Conservation (phyloP, 35 echinoderm and acorn worm genomes). For the Lytechinus variegatus region DNA sequence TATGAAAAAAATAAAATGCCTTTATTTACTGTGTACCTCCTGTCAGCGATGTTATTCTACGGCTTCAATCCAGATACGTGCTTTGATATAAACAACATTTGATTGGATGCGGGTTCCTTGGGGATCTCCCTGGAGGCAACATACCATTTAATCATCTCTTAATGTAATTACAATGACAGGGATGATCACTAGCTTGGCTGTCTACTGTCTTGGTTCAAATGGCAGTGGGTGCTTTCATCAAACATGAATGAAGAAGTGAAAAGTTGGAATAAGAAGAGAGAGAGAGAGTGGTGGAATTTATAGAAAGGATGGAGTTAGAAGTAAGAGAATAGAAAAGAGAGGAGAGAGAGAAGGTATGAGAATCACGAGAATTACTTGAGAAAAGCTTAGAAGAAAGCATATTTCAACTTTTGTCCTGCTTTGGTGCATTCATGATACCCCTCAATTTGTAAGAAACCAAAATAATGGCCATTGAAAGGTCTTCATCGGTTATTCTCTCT, state of each 20-base stretch:
- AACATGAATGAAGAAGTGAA: not conserved
- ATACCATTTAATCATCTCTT: not conserved
- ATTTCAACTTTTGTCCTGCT: not conserved
- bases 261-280: not conserved
- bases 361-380: not conserved
- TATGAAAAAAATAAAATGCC: no score
- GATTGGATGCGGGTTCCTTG: not conserved
- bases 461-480: not conserved
- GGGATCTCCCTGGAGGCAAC: not conserved
- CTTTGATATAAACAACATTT: not conserved
- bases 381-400: not conserved
- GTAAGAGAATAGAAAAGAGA: not conserved
- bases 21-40: no score
- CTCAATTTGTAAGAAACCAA: not conserved
- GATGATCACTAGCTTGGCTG: not conserved
- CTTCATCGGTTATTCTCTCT: not conserved
- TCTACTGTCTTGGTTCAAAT: not conserved
- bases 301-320: not conserved
- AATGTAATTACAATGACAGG: slow-evolving; percentile 24
- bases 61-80: not conserved
- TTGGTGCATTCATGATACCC: not conserved
- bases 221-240: not conserved
- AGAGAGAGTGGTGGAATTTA: not conserved
- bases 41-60: not conserved
- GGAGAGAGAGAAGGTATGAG: not conserved